phyloP scores from a whole-genome alignment of 2,113 vertebrate species.

The Leptosomus discolor region DNA sequence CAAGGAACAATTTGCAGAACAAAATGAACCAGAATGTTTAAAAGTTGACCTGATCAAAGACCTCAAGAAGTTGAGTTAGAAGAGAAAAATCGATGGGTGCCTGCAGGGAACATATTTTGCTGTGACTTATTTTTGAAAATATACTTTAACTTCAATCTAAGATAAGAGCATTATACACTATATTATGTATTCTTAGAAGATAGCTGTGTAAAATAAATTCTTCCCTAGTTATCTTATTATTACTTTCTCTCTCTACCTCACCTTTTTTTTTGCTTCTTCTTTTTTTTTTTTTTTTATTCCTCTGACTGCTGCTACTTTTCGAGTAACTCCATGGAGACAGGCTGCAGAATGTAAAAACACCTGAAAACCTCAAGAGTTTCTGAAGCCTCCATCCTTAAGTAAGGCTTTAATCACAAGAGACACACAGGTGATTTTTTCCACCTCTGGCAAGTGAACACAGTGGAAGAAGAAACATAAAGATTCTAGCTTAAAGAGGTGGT shows the following conservation, averaged over 20 bases:
- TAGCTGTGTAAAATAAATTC: neutral
- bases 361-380: neutral
- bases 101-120: neutral
- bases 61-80: neutral
- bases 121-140: neutral
- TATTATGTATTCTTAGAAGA: neutral
- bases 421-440: neutral
- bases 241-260: rapidly evolving
- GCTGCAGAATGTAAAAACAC: neutral
- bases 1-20: neutral
- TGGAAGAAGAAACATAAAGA: neutral
- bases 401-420: neutral
- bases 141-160: neutral
- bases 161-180: rapidly evolving
- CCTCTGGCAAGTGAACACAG: neutral
- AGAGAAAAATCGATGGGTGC: neutral
- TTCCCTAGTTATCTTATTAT: neutral
- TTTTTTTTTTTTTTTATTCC: rapidly evolving
- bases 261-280: rapidly evolving
- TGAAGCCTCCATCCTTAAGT: neutral
- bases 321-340: neutral
- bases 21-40: neutral
- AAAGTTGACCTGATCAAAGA: neutral
- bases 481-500: neutral
- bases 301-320: neutral